Conservation (phyloP, 2,888 invertebrate species). For the Acleris cristana region DNA sequence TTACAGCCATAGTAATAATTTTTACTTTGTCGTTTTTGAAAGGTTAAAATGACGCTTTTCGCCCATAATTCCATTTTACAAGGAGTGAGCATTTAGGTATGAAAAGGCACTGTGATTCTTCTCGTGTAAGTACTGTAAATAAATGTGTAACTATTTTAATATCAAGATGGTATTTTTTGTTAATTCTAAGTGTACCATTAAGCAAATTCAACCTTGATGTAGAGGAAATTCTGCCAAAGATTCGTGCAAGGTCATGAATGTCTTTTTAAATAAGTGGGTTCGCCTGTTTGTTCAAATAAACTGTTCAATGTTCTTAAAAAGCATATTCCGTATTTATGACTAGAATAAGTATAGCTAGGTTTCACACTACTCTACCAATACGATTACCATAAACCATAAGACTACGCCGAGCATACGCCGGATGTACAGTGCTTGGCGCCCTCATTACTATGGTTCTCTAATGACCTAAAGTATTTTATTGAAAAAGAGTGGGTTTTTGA, state of each 20-base stretch:
- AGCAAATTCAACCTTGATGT: slow-evolving; percentile 30
- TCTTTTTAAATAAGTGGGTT: slow-evolving; percentile 37
- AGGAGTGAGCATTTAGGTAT: slow-evolving; percentile 33
- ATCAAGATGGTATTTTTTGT: slow-evolving; percentile 28
- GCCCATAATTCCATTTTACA: slow-evolving; percentile 21
- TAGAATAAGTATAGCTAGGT: too few relatives aligned
- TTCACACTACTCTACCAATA: too few relatives aligned
- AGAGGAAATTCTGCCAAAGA: slow-evolving; percentile 55
- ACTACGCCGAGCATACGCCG: too few relatives aligned
- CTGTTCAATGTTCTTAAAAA: neutral
- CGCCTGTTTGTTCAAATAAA: slow-evolving; percentile 8
- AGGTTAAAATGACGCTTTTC: slow-evolving; percentile 25
- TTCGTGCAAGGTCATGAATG: slow-evolving; percentile 47
- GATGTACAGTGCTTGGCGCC: too few relatives aligned
- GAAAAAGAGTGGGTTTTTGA: too few relatives aligned
- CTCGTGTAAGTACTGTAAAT: slow-evolving; percentile 22
- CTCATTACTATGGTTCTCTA: too few relatives aligned
- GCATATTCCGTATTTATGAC: too few relatives aligned
- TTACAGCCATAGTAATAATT: neutral
- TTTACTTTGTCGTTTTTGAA: slow-evolving; percentile 3
- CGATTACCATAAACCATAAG: too few relatives aligned
- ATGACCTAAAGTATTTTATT: too few relatives aligned
- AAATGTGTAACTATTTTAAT: slow-evolving; percentile 29
- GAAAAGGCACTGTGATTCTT: slow-evolving; percentile 35
- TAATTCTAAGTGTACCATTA: slow-evolving; percentile 5